A percentile compares a stretch with the other conserved stretches of the same genome.
Evolutionary conservation across 2,888 invertebrate genomes (phyloP).

Genomic region (Flabesymbios commensalis): DNA sequence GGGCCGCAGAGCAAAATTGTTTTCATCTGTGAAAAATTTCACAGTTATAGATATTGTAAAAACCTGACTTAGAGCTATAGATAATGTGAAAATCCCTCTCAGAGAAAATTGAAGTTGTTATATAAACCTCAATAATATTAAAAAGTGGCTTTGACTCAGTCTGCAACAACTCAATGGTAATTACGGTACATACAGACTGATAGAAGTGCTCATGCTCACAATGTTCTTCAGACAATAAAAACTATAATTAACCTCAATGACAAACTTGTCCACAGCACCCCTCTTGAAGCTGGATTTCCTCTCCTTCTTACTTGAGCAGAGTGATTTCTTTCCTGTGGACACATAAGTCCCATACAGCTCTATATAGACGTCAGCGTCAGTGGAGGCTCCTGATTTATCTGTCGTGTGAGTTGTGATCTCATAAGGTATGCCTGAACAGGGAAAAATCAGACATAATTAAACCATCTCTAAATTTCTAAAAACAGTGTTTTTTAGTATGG

Average conservation of each 20-base stretch:
- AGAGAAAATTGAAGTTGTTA: too few relatives aligned
- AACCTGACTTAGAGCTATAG: too few relatives aligned
- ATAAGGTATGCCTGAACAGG: conserved; percentile 54
- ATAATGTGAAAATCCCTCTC: too few relatives aligned
- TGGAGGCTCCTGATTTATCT: conserved; percentile 54
- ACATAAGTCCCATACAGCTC: conserved; percentile 57
- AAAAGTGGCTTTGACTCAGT: too few relatives aligned
- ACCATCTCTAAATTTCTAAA: not conserved
- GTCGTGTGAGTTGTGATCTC: conserved; percentile 57
- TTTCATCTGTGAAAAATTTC: too few relatives aligned
- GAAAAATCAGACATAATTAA: not conserved
- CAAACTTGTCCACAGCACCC: conserved; percentile 49
- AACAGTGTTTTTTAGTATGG: too few relatives aligned
- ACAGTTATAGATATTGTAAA: too few relatives aligned
- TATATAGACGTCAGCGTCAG: conserved; percentile 60
- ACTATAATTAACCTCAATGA: conserved; percentile 49
- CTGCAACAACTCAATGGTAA: too few relatives aligned
- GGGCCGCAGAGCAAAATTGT: not conserved
- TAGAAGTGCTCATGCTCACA: too few relatives aligned
- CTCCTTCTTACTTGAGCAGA: conserved; percentile 53
- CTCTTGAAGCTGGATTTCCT: conserved; percentile 52
- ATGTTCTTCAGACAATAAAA: too few relatives aligned
- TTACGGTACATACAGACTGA: too few relatives aligned
- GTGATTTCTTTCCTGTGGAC: conserved; percentile 49
- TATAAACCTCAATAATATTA: too few relatives aligned